Percentiles rank a stretch among this genome's conserved stretches.
Conservation (phyloP, 2,113 vertebrate species). For the Chamaetylas fuelleborni region DNA sequence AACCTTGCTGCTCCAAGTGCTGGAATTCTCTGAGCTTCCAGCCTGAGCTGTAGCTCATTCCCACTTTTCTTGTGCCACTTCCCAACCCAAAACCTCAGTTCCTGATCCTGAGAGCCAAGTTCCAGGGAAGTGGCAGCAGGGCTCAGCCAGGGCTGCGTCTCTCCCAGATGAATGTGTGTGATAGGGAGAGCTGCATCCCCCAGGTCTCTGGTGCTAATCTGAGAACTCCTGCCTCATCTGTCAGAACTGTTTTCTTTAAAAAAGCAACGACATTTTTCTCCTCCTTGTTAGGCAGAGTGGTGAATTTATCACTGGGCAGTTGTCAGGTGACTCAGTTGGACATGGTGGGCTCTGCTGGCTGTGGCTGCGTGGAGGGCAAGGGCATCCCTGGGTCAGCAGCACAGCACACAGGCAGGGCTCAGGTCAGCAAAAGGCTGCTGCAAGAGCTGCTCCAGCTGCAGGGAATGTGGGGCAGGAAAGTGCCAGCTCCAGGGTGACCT, state of each 20-base stretch:
- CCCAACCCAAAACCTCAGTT: not conserved
- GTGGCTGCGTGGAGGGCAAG: rapidly evolving
- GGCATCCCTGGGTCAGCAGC: not conserved
- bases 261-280: not conserved
- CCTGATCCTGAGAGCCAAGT: not conserved
- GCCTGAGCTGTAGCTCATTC: not conserved
- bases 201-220: not conserved
- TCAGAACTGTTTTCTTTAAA: not conserved
- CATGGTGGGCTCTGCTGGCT: not conserved
- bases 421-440: rapidly evolving
- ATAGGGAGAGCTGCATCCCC: not conserved
- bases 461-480: not conserved
- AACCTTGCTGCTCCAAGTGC: not conserved
- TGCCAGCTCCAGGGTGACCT: not conserved
- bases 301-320: not conserved
- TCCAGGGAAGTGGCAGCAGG: not conserved
- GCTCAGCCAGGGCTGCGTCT: not conserved
- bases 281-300: not conserved
- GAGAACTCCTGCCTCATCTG: not conserved
- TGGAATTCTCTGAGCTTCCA: not conserved
- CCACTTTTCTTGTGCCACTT: not conserved
- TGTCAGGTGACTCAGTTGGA: not conserved
- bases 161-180: not conserved
- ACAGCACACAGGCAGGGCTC: rapidly evolving
- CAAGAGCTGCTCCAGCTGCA: not conserved